These are phyloP conservation scores for Sisor rabdophorus DNA, from an alignment of 2,113 vertebrate species.

Conservation along the genomic window DNA sequence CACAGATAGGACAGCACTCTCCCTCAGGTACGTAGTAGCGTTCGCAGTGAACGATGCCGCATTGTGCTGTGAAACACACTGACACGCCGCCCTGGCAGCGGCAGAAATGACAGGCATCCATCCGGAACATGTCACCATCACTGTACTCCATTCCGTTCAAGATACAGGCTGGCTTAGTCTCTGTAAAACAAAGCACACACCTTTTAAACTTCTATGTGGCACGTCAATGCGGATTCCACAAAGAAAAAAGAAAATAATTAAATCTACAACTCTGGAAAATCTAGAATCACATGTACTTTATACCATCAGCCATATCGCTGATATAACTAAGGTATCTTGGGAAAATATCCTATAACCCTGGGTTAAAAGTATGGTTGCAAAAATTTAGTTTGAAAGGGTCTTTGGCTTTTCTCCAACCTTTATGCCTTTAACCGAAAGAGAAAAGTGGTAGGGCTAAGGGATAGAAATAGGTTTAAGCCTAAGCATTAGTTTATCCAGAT, in stretches of 20 bases:
- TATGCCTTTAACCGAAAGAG: no score
- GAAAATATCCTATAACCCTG: no score
- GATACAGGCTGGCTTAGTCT: conserved; percentile 81
- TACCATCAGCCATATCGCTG: no score
- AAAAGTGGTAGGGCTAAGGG: no score
- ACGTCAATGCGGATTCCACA: neutral
- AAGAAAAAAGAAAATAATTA: neutral
- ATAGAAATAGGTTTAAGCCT: no score
- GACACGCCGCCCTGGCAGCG: conserved; percentile 84
- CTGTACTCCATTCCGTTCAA: conserved; percentile 80
- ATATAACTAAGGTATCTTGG: no score
- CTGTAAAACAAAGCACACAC: conserved; percentile 59
- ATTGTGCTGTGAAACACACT: conserved; percentile 84
- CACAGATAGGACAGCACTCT: conserved; percentile 86
- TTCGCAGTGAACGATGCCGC: conserved; percentile 80
- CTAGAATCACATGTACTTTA: neutral
- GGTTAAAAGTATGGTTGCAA: no score
- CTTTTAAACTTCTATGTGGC: neutral
- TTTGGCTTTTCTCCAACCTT: no score
- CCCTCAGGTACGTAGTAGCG: conserved; percentile 83
- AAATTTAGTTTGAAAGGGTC: no score
- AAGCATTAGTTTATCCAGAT: no score
- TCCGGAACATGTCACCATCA: conserved; percentile 84
- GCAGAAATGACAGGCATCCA: conserved; percentile 85
- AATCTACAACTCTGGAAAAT: neutral